phyloP scores from a whole-genome alignment of 1,140 invertebrate species.

The Neotoxoptera formosana region DNA sequence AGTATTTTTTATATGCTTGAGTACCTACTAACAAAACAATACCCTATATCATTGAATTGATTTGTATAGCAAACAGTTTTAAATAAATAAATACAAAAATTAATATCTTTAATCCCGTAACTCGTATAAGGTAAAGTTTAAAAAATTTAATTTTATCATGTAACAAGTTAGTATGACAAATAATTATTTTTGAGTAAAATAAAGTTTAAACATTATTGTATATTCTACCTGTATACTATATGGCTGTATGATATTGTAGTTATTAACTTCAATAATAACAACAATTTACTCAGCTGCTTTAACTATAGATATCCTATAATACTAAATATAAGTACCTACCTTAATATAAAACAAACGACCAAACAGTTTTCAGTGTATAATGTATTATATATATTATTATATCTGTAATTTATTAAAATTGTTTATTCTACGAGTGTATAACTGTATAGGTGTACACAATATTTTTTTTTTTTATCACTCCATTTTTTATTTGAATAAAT shows the following conservation, averaged over 20 bases:
- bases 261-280: neutral
- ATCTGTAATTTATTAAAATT: neutral
- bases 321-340: neutral
- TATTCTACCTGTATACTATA: neutral
- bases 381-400: neutral
- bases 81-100: neutral
- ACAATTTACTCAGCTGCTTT: neutral
- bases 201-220: neutral
- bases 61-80: neutral
- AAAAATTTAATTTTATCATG: neutral
- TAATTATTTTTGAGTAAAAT: neutral
- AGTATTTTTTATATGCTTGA: neutral
- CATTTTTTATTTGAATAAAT: neutral
- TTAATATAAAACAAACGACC: neutral
- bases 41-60: neutral
- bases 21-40: neutral
- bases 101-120: neutral
- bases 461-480: neutral
- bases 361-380: neutral
- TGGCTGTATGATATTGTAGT: neutral
- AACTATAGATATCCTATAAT: neutral
- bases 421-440: neutral
- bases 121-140: neutral
- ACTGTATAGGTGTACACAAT: neutral
- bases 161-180: neutral